These are phyloP conservation scores for Philereme vetulata DNA, from an alignment of 2,888 invertebrate species.

Conservation along the genomic window DNA sequence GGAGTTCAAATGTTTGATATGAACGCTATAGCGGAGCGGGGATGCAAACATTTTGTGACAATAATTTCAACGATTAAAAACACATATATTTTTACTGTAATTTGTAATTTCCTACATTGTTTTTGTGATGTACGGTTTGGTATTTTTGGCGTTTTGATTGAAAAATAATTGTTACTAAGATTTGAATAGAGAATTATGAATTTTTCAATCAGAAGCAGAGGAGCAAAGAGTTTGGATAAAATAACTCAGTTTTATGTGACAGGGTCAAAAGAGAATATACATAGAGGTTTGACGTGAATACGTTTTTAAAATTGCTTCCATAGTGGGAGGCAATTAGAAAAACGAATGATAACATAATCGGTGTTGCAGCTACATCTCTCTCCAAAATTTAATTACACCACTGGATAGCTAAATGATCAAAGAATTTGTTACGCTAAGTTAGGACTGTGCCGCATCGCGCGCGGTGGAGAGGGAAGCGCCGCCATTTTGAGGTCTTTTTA, in stretches of 20 bases:
- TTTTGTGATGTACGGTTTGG: constrained; percentile 44
- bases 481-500: too few relatives aligned
- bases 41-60: constrained; percentile 53
- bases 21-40: constrained; percentile 48
- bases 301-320: too few relatives aligned
- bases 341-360: too few relatives aligned
- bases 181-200: constrained; percentile 43
- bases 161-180: constrained; percentile 48
- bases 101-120: constrained; percentile 57
- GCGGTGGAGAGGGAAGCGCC: too few relatives aligned
- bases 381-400: too few relatives aligned
- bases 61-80: constrained; percentile 31
- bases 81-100: constrained; percentile 46
- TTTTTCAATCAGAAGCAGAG: constrained; percentile 1
- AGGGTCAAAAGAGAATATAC: background rate
- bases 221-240: background rate
- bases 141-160: constrained; percentile 43
- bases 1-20: constrained; percentile 49
- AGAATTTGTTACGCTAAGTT: too few relatives aligned
- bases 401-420: too few relatives aligned
- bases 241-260: background rate
- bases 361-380: too few relatives aligned
- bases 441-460: too few relatives aligned
- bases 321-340: too few relatives aligned
- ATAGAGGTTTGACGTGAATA: background rate